Evolutionary conservation across 2,797 vertebrate species (phyloP).

Genomic region (Notolabrus celidotus): DNA sequence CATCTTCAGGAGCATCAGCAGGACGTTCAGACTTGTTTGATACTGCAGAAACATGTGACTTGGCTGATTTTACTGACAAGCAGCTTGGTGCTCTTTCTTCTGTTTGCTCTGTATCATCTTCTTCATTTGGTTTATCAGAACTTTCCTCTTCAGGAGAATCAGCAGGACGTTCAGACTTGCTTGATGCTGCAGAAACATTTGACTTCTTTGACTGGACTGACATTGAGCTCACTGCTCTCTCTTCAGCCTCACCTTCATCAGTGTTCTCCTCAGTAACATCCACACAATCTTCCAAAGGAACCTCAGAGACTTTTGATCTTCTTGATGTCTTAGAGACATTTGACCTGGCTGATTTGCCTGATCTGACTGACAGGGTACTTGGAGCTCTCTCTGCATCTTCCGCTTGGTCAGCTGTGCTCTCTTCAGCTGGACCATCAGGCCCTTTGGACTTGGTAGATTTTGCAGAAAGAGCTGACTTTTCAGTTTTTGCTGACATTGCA

Average conservation of each 20-base stretch:
- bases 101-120: slow-evolving; percentile 25
- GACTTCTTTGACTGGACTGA: slow-evolving; percentile 46
- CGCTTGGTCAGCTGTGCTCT: slow-evolving; percentile 4
- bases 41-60: slow-evolving; percentile 53
- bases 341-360: slow-evolving; percentile 61
- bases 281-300: background rate
- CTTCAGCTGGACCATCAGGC: background rate
- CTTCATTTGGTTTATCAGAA: slow-evolving; percentile 28
- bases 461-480: slow-evolving; percentile 48
- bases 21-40: slow-evolving; percentile 37
- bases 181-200: slow-evolving; percentile 47
- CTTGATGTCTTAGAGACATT: slow-evolving; percentile 50
- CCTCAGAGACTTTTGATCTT: slow-evolving; percentile 34
- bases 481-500: slow-evolving; percentile 53
- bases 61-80: slow-evolving; percentile 20
- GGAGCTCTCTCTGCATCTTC: slow-evolving; percentile 33
- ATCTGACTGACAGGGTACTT: slow-evolving; percentile 56
- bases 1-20: slow-evolving; percentile 19
- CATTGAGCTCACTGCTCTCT: slow-evolving; percentile 32
- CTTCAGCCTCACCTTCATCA: slow-evolving; percentile 26
- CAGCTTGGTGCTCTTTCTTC: slow-evolving; percentile 30
- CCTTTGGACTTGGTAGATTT: slow-evolving; percentile 41
- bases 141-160: slow-evolving; percentile 7
- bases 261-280: background rate
- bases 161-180: slow-evolving; percentile 42